Evolutionary conservation across 2,888 invertebrate species (phyloP), one percentile per base, ranked within the genome.

Genomic region (Mythimna pallens): DNA sequence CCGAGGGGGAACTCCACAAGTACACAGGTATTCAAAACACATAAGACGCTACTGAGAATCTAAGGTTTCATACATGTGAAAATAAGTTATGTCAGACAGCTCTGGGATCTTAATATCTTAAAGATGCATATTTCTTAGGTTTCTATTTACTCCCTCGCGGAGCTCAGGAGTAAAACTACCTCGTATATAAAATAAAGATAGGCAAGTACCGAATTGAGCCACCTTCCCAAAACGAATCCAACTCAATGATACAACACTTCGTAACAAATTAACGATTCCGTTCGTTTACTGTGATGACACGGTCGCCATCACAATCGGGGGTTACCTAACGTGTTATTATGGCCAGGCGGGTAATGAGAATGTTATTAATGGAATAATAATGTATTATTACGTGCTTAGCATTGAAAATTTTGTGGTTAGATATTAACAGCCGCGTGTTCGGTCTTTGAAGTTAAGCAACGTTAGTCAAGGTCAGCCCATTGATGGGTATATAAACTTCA

Each of bases 271-370:
- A 65, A 30, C 22, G 25, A 71, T 81, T 78, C 71, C 14, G 43
- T 36, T 55, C 58, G 50, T 66, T 63, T 20, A 40, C 70, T 40
- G 34, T 67, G 62, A 72, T 71, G 70, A 71, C 77, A 71, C 1
- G 64, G 40, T 12, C 54, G 22, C 68, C 82, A 72, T 81, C n/a
- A 40, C 58, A 55, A 81, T 59, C 52, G 62, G 17, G 3, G 20
- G 22, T 80, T 80, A 73, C 78, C 36, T 66, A 80, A 80, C 59
- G 5, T 3, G 9, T 25, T 54, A 65, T n/a, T 59, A 68, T 66
- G 65, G 82, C 30, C 43, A 47, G 61, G 1, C 58, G n/a, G 58
- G 80, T 69, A 80, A 80, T 72, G 65, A 78, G 58, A 69, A 12
- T 30, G n/a, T 30, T 73, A 64, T 69, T 59, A 70, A 66, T 72